Base-by-base conservation (phyloP, 2,113 vertebrate genomes). In the Planiliza haematocheilus region DNA sequence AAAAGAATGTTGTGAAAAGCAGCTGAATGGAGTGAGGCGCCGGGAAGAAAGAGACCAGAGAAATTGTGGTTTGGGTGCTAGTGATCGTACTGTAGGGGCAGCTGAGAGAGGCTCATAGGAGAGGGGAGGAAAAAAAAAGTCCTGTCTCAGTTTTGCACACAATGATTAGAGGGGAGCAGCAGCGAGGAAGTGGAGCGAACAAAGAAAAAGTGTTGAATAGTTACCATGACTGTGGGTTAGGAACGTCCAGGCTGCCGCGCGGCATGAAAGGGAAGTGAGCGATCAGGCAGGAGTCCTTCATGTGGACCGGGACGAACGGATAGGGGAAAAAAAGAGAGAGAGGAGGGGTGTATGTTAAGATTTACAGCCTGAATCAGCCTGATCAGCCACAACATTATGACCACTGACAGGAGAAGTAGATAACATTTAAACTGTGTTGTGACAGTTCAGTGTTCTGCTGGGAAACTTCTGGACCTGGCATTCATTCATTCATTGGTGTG, bases 171-270 rank as follows among this genome's bases (percentile, higher is more conserved):
- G 81, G 82, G 41, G 79, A 76, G 66, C 67, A 80, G 69, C 81
- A 60, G 82, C 60, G 74, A 89, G 84, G 82, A 89, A 89, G 81
- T 84, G 78, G 72, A 82, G 45, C 7, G 70, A 81, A 91, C 89
- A 91, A 93, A 92, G 84, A 83, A 62, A 66, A 67, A 78, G 78
- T 79, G 64, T 57, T 92, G 91, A 92, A 92, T 91, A 91, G 92
- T 93, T 90, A 89, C 92, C 91, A 92, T 92, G 92, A 91, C 92
- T 82, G 86, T 89, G 84, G 72, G 75, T 61, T 41, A 65, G 88
- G 91, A 92, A 92, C 89, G 89, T 88, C 79, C 83, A 61, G 77
- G 81, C 88, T 78, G 83, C 84, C 63, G 58, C 30, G 59, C 60
- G 52, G 77, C 71, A 77, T 79, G 65, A 79, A 83, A 85, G 74